Conservation (phyloP, 35 echinoderm and acorn worm species). For the Patiria miniata region DNA sequence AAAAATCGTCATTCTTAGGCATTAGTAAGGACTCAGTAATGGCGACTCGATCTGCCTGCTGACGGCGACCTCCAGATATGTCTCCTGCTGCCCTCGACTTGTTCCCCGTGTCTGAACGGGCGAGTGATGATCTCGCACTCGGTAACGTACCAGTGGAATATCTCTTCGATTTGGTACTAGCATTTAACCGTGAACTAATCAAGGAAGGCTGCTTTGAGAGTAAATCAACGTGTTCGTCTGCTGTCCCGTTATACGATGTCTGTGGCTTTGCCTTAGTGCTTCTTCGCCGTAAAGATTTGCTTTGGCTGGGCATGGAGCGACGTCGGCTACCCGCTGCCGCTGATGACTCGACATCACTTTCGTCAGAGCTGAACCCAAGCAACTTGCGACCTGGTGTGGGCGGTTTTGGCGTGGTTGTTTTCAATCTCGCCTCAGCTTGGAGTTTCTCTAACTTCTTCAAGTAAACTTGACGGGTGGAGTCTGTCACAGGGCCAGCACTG, state of each 20-base stretch:
- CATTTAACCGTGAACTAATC: not conserved
- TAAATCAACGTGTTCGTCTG: not conserved
- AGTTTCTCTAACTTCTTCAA: slow-evolving; percentile 28
- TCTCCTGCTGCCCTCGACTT: not conserved
- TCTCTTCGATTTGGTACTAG: slow-evolving; percentile 27
- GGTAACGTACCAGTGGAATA: slow-evolving; percentile 10
- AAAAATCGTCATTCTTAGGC: slow-evolving; percentile 24
- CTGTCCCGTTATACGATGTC: not conserved
- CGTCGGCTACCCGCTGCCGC: not conserved
- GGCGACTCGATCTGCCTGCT: not conserved
- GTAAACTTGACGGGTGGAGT: not conserved
- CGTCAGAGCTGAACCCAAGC: slow-evolving; percentile 41
- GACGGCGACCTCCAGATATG: not conserved
- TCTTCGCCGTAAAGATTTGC: slow-evolving; percentile 38
- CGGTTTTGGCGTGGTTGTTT: not conserved
- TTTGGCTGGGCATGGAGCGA: not conserved
- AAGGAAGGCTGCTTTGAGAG: not conserved
- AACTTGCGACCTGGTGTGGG: not conserved
- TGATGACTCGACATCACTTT: slow-evolving; percentile 34
- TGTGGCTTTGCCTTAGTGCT: slow-evolving; percentile 7
- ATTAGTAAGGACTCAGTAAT: not conserved
- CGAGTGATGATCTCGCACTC: not conserved
- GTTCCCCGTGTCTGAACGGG: not conserved
- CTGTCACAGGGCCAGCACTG: slow-evolving; percentile 41
- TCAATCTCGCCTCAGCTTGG: not conserved